Percentiles rank a stretch among this genome's conserved stretches.
phyloP scores from a whole-genome alignment of 2,113 vertebrate species.

The Hydrolagus affinis region DNA sequence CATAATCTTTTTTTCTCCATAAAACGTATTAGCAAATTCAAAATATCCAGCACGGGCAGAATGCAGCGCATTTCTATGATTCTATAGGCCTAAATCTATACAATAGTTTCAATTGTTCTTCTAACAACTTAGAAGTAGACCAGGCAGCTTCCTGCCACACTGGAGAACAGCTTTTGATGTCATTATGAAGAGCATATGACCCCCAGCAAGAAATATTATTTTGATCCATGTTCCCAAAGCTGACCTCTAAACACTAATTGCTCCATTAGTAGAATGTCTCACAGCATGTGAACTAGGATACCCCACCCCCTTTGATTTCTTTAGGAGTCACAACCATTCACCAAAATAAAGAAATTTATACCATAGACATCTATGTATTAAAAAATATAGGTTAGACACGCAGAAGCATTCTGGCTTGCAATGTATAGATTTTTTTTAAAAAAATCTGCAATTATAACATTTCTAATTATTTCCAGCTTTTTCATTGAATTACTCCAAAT shows the following conservation, averaged over 20 bases:
- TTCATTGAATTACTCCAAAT: neutral
- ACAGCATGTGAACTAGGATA: neutral
- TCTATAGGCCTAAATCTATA: too few relatives aligned
- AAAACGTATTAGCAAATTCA: too few relatives aligned
- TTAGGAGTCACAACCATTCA: neutral
- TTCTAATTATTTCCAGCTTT: neutral
- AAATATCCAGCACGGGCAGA: too few relatives aligned
- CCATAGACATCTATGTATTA: too few relatives aligned
- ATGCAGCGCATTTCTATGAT: too few relatives aligned
- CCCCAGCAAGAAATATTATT: conserved; percentile 66
- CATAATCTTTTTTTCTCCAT: too few relatives aligned
- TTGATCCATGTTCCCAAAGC: conserved; percentile 64
- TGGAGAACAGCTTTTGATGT: conserved; percentile 64
- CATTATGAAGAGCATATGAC: conserved; percentile 72
- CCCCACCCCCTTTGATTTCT: neutral
- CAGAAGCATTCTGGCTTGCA: too few relatives aligned
- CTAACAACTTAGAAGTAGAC: neutral
- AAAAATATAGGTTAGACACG: too few relatives aligned
- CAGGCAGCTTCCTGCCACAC: conserved; percentile 53
- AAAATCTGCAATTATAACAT: too few relatives aligned
- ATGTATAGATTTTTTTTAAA: too few relatives aligned
- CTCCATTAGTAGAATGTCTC: conserved; percentile 34
- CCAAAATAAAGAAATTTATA: too few relatives aligned
- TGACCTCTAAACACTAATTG: conserved; percentile 56
- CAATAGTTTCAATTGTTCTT: too few relatives aligned